Percentiles rank a stretch among this genome's conserved stretches.
These are phyloP conservation scores for Ichneumoninae sp. DNA, from an alignment of 2,888 invertebrate species.

Conservation along the genomic window DNA sequence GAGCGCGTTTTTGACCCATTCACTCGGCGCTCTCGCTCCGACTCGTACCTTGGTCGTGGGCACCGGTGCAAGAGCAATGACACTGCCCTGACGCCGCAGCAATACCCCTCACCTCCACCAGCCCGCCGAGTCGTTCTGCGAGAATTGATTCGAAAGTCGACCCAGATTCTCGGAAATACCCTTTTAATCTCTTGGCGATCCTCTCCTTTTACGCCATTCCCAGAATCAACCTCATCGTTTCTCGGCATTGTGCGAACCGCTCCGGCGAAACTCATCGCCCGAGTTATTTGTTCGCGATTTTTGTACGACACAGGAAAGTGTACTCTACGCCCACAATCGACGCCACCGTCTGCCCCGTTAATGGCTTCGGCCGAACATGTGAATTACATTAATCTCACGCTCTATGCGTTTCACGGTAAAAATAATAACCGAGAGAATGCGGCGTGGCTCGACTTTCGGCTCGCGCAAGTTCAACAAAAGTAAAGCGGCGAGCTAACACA, in stretches of 20 bases:
- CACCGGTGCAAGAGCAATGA: conserved; percentile 14
- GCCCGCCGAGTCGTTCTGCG: background rate
- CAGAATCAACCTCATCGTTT: conserved; percentile 13
- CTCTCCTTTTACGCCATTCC: conserved; percentile 6
- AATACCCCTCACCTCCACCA: background rate
- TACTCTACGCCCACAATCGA: background rate
- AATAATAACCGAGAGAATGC: background rate
- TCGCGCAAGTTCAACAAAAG: background rate
- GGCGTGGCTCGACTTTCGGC: background rate
- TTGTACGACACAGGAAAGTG: background rate
- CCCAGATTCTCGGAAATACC: conserved; percentile 18
- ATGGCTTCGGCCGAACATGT: background rate
- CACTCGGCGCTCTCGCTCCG: conserved; percentile 24
- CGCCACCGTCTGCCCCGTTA: background rate
- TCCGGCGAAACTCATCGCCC: background rate
- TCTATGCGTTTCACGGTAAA: background rate
- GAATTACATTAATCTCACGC: background rate
- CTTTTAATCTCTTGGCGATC: conserved; percentile 7
- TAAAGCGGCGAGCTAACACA: background rate
- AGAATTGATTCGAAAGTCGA: conserved; percentile 14
- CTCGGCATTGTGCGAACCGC: background rate
- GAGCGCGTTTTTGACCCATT: conserved; percentile 53
- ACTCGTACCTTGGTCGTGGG: conserved; percentile 18
- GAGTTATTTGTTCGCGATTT: background rate
- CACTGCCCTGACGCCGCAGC: background rate